A percentile compares a stretch with the other conserved stretches of the same genome.
Evolutionary conservation across 2,797 vertebrate genomes (phyloP).

Genomic region (Hippopotamyrus pictus): DNA sequence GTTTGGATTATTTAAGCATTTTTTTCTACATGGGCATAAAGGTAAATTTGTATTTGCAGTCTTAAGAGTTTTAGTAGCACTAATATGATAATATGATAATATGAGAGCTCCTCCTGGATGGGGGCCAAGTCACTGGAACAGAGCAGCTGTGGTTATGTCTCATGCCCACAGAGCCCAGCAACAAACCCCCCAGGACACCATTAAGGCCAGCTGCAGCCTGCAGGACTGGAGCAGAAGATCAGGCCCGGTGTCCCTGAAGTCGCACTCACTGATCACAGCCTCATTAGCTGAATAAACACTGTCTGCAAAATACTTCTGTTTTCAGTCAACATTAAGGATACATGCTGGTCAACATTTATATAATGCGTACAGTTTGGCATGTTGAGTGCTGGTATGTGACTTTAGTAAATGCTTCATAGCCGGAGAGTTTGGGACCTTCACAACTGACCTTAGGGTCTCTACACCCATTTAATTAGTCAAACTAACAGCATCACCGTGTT

Average conservation of each 20-base stretch:
- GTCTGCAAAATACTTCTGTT: neutral
- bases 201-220: neutral
- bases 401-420: neutral
- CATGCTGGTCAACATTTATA: neutral
- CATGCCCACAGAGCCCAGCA: neutral
- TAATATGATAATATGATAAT: neutral
- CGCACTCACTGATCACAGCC: neutral
- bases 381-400: neutral
- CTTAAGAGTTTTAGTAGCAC: neutral
- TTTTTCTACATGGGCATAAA: neutral
- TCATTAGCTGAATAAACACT: neutral
- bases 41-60: neutral
- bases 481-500: neutral
- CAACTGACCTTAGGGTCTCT: neutral
- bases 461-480: neutral
- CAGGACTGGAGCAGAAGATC: neutral
- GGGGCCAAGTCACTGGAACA: neutral
- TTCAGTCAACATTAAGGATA: neutral
- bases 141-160: neutral
- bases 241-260: neutral
- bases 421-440: neutral
- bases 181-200: neutral
- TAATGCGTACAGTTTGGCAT: neutral
- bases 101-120: neutral
- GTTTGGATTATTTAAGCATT: neutral